A percentile compares a stretch with the other conserved stretches of the same genome.
These are phyloP conservation scores for Strongylocentrotus purpuratus DNA, from an alignment of 35 echinoderm and acorn worm species.

Conservation along the genomic window DNA sequence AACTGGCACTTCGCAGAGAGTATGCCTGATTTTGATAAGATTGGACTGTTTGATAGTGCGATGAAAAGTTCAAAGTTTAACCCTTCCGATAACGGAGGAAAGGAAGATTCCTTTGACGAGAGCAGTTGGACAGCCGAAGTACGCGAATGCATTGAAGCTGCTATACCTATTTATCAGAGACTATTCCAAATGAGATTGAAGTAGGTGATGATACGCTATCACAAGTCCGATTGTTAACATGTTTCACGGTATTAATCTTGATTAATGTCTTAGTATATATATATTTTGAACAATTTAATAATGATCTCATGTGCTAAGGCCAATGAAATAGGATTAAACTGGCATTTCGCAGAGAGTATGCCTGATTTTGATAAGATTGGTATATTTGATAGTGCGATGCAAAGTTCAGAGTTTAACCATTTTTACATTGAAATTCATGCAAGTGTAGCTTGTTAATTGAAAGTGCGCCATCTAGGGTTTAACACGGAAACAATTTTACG, in stretches of 20 bases:
- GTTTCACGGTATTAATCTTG: neutral
- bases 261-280: neutral
- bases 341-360: conserved; percentile 38
- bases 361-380: neutral
- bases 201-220: neutral
- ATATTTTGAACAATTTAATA: too few species aligned
- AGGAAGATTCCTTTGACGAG: neutral
- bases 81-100: neutral
- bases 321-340: neutral
- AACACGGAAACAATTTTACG: too few species aligned
- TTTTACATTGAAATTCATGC: neutral
- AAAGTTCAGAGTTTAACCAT: neutral
- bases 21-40: conserved; percentile 5
- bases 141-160: conserved; percentile 20
- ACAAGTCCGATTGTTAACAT: neutral
- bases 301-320: neutral
- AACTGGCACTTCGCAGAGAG: conserved; percentile 32
- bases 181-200: conserved; percentile 31
- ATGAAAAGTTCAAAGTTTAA: neutral
- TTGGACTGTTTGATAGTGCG: neutral
- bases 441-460: neutral
- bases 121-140: neutral
- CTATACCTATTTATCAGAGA: neutral
- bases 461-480: neutral
- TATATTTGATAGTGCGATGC: neutral